Evolutionary conservation across 2,797 vertebrate species (phyloP).

Genomic region (Mallotus villosus): DNA sequence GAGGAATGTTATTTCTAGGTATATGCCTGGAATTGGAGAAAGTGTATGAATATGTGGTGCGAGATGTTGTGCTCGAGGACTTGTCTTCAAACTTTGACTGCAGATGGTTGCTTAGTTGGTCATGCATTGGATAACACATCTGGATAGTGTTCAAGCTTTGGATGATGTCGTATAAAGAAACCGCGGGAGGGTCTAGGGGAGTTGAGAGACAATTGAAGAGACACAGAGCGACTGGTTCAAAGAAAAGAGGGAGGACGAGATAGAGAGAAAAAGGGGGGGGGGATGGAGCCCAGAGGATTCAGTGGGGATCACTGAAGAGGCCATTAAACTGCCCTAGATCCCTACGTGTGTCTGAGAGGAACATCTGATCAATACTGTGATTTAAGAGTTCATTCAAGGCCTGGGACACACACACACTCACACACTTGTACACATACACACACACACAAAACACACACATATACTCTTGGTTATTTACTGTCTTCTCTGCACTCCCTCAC

Average conservation of each 20-base stretch:
- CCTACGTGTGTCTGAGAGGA: slow-evolving; percentile 52
- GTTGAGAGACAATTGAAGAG: background rate
- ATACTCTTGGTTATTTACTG: slow-evolving; percentile 23
- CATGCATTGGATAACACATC: background rate
- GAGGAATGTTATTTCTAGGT: background rate
- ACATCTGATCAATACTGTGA: slow-evolving; percentile 67
- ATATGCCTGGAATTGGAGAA: no score
- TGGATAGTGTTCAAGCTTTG: background rate
- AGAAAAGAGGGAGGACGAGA: background rate
- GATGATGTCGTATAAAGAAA: background rate
- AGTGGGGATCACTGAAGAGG: slow-evolving; percentile 54
- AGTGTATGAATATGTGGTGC: no score
- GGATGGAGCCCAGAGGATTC: slow-evolving; percentile 41
- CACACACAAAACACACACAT: slow-evolving; percentile 26
- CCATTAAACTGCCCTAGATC: slow-evolving; percentile 63
- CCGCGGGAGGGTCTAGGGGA: background rate
- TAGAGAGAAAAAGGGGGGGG: slow-evolving; percentile 24
- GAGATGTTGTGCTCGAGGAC: background rate
- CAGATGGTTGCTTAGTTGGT: background rate
- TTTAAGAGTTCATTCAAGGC: slow-evolving; percentile 67
- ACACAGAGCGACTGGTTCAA: background rate
- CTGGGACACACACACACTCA: slow-evolving; percentile 24
- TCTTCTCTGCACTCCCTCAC: slow-evolving; percentile 30
- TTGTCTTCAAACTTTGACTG: background rate
- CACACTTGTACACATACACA: slow-evolving; percentile 35